phyloP scores from a whole-genome alignment of 2,113 vertebrate species.

The Xyrauchen texanus region DNA sequence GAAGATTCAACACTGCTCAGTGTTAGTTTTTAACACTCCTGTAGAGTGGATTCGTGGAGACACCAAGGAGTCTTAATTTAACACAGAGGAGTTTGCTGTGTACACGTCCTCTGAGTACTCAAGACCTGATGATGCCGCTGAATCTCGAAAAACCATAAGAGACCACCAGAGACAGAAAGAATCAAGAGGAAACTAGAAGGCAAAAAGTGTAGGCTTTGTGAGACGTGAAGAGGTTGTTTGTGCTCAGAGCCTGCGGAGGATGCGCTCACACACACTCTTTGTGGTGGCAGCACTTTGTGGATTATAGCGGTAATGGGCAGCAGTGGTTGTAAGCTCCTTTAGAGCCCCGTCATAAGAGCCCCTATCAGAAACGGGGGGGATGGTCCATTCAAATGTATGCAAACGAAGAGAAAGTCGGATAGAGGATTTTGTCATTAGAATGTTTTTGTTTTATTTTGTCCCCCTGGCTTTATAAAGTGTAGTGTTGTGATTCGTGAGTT shows the following conservation, averaged over 20 bases:
- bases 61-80: no score
- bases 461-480: background rate
- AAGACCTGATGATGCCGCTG: background rate
- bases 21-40: no score
- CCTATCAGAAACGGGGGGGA: background rate
- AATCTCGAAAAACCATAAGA: no score
- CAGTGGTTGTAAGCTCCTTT: constrained; percentile 55
- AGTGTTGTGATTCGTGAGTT: constrained; percentile 23
- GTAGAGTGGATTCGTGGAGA: no score
- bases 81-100: no score
- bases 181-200: background rate
- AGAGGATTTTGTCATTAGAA: constrained; percentile 27
- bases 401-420: constrained; percentile 8
- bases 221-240: background rate
- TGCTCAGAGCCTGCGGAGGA: background rate
- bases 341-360: constrained; percentile 27
- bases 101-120: background rate
- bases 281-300: constrained; percentile 33
- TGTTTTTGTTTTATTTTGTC: background rate
- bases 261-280: constrained; percentile 43
- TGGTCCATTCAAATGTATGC: background rate
- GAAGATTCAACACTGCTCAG: no score
- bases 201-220: background rate
- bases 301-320: constrained; percentile 45
- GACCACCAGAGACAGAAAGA: no score